Evolutionary conservation across 64 coral and sea anemone genomes (phyloP).

Genomic region (Acropora tenuis): DNA sequence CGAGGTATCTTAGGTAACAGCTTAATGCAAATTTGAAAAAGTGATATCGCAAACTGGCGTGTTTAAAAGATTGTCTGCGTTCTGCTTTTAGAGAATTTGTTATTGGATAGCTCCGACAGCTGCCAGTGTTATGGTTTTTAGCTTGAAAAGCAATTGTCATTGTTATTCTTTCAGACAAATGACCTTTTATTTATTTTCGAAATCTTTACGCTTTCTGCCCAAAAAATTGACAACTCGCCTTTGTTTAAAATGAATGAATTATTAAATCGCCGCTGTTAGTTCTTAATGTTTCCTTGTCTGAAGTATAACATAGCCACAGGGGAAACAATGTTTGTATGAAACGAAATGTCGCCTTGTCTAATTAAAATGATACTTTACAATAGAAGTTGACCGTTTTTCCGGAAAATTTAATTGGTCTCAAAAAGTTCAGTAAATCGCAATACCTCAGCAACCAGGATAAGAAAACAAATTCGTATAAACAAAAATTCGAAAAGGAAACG

Average conservation of each 20-base stretch:
- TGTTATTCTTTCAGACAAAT: neutral
- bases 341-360: constrained; percentile 16
- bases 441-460: neutral
- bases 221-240: neutral
- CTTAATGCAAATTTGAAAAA: too few relatives aligned
- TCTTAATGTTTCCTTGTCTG: neutral
- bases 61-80: too few relatives aligned
- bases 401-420: neutral
- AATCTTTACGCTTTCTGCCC: neutral
- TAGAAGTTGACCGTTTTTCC: constrained; percentile 16
- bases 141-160: neutral
- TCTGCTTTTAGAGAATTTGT: neutral
- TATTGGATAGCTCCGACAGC: neutral
- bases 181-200: neutral
- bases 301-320: neutral
- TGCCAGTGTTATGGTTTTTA: neutral
- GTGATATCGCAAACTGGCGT: too few relatives aligned
- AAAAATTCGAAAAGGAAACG: too few relatives aligned
- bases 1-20: too few relatives aligned
- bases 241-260: neutral
- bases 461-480: too few relatives aligned
- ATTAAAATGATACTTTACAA: constrained; percentile 28
- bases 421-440: neutral
- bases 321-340: neutral
- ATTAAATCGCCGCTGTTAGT: neutral